Evolutionary conservation across 2,797 vertebrate genomes (phyloP), one percentile per base, ranked within the genome.

Genomic region (Xiphorhynchus erythropygius): DNA sequence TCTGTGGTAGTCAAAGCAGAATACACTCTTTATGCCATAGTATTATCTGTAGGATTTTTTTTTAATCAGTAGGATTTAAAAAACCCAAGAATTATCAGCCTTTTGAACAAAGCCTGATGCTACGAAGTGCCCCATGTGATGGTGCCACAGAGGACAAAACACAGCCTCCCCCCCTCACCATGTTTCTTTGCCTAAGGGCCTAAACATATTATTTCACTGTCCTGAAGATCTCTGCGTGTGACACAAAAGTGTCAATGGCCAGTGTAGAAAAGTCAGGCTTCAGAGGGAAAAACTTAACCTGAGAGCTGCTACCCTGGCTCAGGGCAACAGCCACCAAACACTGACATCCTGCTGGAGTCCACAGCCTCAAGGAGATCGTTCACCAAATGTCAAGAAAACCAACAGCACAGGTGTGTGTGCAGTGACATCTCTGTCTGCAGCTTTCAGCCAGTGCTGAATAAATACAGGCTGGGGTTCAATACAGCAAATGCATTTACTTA

Each of bases 71-170:
- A 35, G 35, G 44, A 24, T 69, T 77, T 59, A 39, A 50, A 83
- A 90, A 90, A 90, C 30, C 0, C 0, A 67, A 56, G 86, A 80
- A 13, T 11, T 22, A 18, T 56, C 0, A 0, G 19, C 32, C 33
- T 28, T 21, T 32, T 44, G 23, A 21, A 23, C 28, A 59, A 46
- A 67, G 55, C 44, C 28, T 80, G 67, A 11, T 37, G 50, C 4
- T 67, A 32, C 21, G 27, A 19, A 37, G 25, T 47, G 37, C 32
- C 44, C 52, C 7, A 3, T 9, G 13, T 27, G 39, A 23, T 23
- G 33, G 30, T 81, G 53, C 32, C 55, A 53, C 22, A 57, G 42
- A 12, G 30, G 30, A n/a, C 37, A 70, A n/a, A 62, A 7, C 39
- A 24, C 18, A 41, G 37, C 53, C n/a, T n/a, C 33, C 10, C 11